phyloP scores from a whole-genome alignment of 2,888 invertebrate species.

The Asteroscopus sphinx region DNA sequence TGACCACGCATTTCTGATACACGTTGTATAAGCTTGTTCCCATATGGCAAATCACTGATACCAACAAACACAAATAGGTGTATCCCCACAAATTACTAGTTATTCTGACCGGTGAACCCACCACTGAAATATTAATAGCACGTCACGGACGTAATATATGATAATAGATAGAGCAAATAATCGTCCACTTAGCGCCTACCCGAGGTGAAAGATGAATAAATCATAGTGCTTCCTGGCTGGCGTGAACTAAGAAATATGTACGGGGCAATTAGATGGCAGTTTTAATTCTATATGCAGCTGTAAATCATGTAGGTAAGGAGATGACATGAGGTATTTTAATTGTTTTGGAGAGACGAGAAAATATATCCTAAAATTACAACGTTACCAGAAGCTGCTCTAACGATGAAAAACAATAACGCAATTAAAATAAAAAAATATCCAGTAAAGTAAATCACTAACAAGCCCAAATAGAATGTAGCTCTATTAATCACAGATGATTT shows the following conservation, averaged over 20 bases:
- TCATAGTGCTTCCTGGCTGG: constrained; percentile 56
- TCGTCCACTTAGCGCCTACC: constrained; percentile 51
- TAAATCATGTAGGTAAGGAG: constrained; percentile 19
- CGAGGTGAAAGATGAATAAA: constrained; percentile 58
- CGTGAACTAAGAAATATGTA: constrained; percentile 46
- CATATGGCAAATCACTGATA: constrained; percentile 3
- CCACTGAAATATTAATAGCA: constrained; percentile 52
- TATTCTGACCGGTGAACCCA: constrained; percentile 41
- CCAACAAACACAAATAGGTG: constrained; percentile 20
- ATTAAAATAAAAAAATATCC: too few species aligned
- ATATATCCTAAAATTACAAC: background rate
- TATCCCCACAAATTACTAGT: constrained; percentile 29
- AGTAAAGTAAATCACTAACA: too few species aligned
- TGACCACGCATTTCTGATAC: too few species aligned
- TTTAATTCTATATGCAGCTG: constrained; percentile 43
- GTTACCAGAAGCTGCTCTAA: background rate
- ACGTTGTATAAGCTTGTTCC: too few species aligned
- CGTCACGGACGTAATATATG: constrained; percentile 55
- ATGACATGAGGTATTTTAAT: background rate
- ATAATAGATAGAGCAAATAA: constrained; percentile 58
- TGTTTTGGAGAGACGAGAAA: too few species aligned
- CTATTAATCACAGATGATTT: too few species aligned
- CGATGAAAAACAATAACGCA: background rate
- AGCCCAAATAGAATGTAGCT: too few species aligned
- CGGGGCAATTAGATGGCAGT: constrained; percentile 51